A percentile compares a stretch with the other conserved stretches of the same genome.
These are phyloP conservation scores for Archips crataeganus DNA, from an alignment of 2,888 invertebrate genomes.

Conservation along the genomic window DNA sequence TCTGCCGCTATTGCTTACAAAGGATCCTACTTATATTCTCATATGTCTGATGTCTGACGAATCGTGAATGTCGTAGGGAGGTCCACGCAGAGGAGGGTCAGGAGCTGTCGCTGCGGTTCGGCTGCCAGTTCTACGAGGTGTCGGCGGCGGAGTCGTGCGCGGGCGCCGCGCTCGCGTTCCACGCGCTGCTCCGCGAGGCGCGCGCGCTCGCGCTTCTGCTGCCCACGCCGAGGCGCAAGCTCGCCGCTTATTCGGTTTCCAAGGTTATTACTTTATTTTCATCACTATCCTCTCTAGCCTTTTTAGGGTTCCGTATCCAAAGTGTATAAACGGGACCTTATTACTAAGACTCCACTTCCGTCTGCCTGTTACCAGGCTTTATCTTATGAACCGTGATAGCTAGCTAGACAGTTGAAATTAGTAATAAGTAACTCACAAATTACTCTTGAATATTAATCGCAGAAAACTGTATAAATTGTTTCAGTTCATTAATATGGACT, in stretches of 20 bases:
- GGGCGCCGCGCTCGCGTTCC: conserved; percentile 92
- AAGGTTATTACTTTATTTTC: conserved; percentile 78
- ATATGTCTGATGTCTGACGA: background rate
- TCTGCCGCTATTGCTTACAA: too few relatives aligned
- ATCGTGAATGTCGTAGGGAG: conserved; percentile 81
- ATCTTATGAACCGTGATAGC: too few relatives aligned
- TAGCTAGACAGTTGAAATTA: too few relatives aligned
- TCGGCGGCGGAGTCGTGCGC: conserved; percentile 90
- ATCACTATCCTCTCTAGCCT: too few relatives aligned
- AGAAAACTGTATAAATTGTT: background rate
- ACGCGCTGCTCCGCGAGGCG: conserved; percentile 90
- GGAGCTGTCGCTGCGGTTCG: conserved; percentile 90
- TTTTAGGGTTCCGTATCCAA: too few relatives aligned
- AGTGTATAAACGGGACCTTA: too few relatives aligned
- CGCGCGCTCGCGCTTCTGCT: conserved; percentile 89
- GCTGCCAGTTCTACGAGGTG: conserved; percentile 92
- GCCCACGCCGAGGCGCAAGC: conserved; percentile 89
- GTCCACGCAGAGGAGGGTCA: conserved; percentile 93
- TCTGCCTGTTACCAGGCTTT: too few relatives aligned
- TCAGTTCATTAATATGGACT: too few relatives aligned
- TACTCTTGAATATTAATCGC: background rate
- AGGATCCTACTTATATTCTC: background rate
- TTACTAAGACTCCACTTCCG: too few relatives aligned
- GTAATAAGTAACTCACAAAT: background rate
- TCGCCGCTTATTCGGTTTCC: conserved; percentile 92